Evolutionary conservation across 1,140 invertebrate genomes (phyloP).

Genomic region (Nasonia giraulti): DNA sequence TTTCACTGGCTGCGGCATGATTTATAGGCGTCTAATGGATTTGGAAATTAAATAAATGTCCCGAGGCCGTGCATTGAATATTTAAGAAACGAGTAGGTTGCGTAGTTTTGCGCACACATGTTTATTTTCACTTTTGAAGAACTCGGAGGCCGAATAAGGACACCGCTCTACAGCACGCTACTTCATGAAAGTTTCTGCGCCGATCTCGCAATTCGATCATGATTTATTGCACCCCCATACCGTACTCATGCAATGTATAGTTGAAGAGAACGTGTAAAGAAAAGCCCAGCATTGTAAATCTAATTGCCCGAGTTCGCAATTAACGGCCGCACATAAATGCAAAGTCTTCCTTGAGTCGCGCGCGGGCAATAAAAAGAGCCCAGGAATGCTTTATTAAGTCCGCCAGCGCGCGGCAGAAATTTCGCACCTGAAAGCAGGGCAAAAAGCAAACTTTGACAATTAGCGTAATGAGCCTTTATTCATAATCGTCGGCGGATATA

Average conservation of each 20-base stretch:
- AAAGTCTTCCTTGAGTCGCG: neutral
- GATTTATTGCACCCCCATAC: neutral
- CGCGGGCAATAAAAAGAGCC: neutral
- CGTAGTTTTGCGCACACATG: neutral
- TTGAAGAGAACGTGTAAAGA: neutral
- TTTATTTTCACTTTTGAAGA: conserved; percentile 4
- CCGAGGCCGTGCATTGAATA: neutral
- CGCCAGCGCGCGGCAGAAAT: neutral
- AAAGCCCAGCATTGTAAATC: neutral
- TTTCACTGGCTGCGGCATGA: neutral
- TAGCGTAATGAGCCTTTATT: conserved; percentile 44
- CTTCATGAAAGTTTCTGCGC: neutral
- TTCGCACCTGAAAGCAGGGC: conserved; percentile 23
- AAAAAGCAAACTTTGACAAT: conserved; percentile 27
- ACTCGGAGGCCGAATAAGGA: neutral
- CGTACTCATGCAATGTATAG: neutral
- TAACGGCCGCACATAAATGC: neutral
- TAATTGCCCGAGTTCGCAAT: neutral
- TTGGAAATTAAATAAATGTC: neutral
- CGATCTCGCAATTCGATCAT: neutral
- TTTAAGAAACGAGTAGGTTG: neutral
- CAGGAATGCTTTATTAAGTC: neutral
- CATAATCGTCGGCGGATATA: conserved; percentile 9
- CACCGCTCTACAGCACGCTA: neutral
- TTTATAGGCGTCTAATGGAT: conserved; percentile 17